A percentile compares a stretch with the other conserved stretches of the same genome.
phyloP scores from a whole-genome alignment of 2,797 vertebrate species.

The Melanotaenia nigrans region DNA sequence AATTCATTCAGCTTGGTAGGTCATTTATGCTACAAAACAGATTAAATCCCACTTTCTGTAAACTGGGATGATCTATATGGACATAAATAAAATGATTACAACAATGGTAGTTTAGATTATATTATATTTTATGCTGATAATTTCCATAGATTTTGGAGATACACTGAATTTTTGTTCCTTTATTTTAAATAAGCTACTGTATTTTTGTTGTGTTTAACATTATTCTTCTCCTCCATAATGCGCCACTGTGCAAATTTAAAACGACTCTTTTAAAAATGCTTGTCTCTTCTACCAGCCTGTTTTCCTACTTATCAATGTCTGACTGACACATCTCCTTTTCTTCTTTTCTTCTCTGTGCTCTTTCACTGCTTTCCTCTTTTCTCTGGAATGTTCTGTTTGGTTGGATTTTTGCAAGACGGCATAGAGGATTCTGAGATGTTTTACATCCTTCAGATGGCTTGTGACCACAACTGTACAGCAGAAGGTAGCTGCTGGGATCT shows the following conservation, averaged over 20 bases:
- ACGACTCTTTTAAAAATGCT: constrained; percentile 36
- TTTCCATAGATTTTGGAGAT: too few relatives aligned
- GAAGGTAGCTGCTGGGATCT: constrained; percentile 98
- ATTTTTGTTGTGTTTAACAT: background rate
- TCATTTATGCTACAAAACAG: too few relatives aligned
- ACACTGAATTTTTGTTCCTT: too few relatives aligned
- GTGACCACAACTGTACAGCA: constrained; percentile 99
- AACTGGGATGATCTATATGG: too few relatives aligned
- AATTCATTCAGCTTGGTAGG: too few relatives aligned
- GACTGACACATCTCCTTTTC: constrained; percentile 75
- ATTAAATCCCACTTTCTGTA: too few relatives aligned
- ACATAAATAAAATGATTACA: too few relatives aligned
- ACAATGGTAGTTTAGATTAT: too few relatives aligned
- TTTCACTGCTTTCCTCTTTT: constrained; percentile 75
- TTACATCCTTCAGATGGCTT: constrained; percentile 99
- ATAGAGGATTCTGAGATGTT: constrained; percentile 94
- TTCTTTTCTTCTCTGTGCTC: constrained; percentile 62
- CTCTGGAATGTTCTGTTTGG: constrained; percentile 82
- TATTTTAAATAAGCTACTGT: too few relatives aligned
- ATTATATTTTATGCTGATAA: too few relatives aligned
- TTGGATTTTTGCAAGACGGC: constrained; percentile 92
- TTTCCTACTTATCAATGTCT: constrained; percentile 71
- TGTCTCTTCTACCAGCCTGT: constrained; percentile 47
- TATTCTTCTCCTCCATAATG: constrained; percentile 18
- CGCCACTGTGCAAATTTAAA: constrained; percentile 50